A percentile compares a stretch with the other conserved stretches of the same genome.
phyloP scores from a whole-genome alignment of 1,140 invertebrate species.

The Theocolax elegans region DNA sequence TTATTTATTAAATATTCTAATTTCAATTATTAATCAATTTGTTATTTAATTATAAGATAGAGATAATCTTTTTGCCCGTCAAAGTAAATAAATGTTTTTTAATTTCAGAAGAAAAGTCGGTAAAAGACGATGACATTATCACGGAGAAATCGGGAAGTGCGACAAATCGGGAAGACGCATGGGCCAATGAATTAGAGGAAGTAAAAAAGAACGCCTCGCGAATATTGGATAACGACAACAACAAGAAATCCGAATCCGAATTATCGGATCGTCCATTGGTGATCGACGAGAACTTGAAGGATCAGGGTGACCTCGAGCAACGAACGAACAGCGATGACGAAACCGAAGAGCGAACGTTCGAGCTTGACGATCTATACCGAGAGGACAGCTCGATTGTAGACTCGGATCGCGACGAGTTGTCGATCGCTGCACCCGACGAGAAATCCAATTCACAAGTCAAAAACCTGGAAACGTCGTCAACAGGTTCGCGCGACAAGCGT shows the following conservation, averaged over 20 bases:
- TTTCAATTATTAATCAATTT: too few relatives aligned
- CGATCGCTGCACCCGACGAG: not conserved
- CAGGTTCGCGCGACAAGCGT: not conserved
- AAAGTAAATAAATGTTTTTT: constrained; percentile 6
- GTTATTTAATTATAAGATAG: too few relatives aligned
- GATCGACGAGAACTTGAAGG: constrained; percentile 53
- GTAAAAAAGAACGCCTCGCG: not conserved
- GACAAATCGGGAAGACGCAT: not conserved
- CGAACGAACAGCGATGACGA: constrained; percentile 58
- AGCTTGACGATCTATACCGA: constrained; percentile 62
- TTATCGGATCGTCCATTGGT: constrained; percentile 60
- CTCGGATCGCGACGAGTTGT: constrained; percentile 51
- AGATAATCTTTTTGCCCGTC: too few relatives aligned
- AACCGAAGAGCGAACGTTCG: constrained; percentile 52
- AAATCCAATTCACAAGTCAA: constrained; percentile 4
- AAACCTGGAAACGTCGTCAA: not conserved
- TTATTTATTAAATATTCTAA: too few relatives aligned
- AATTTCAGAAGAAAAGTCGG: not conserved
- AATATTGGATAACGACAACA: constrained; percentile 24
- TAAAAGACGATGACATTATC: not conserved
- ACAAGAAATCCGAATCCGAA: constrained; percentile 61
- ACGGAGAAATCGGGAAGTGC: constrained; percentile 11
- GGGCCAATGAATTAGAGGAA: not conserved
- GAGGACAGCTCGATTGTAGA: constrained; percentile 59
- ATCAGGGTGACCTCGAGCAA: constrained; percentile 41